Percentiles rank a stretch among this genome's conserved stretches.
Conservation (phyloP, 2,797 vertebrate genomes). For the Hoplostethus atlanticus region DNA sequence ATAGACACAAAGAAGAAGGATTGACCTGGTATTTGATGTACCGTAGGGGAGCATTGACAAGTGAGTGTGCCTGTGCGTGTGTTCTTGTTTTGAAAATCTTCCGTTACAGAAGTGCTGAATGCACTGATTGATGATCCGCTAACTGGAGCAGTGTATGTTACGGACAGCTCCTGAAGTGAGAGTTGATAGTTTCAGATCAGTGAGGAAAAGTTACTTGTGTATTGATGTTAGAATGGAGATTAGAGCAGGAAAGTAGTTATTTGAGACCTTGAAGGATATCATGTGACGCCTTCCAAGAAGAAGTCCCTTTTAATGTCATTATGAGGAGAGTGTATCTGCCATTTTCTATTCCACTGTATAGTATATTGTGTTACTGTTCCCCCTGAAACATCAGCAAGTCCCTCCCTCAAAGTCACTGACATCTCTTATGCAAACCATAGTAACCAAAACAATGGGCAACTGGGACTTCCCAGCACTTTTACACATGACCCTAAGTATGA, state of each 20-base stretch:
- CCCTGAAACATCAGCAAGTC: constrained; percentile 11
- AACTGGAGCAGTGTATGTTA: too few species aligned
- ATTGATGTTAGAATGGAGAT: too few species aligned
- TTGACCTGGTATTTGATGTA: constrained; percentile 24
- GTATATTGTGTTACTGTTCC: constrained; percentile 11
- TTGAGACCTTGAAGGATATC: background rate
- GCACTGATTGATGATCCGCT: too few species aligned
- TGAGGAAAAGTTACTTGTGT: too few species aligned
- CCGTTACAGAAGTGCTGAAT: background rate
- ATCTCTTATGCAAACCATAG: background rate
- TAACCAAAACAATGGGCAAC: constrained; percentile 28
- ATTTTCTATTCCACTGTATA: constrained; percentile 37
- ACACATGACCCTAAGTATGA: constrained; percentile 3
- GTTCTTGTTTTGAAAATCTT: constrained; percentile 23
- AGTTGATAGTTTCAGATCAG: too few species aligned
- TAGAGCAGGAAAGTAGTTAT: background rate
- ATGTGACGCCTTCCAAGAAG: background rate
- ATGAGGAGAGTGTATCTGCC: constrained; percentile 16
- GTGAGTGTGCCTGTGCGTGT: constrained; percentile 5
- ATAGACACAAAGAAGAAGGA: background rate
- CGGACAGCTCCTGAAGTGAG: too few species aligned
- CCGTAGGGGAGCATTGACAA: background rate
- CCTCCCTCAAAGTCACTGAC: too few species aligned
- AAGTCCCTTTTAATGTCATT: constrained; percentile 28
- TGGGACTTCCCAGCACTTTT: constrained; percentile 11